phyloP scores from a whole-genome alignment of 2,113 vertebrate species.

The Beaufortia kweichowensis region DNA sequence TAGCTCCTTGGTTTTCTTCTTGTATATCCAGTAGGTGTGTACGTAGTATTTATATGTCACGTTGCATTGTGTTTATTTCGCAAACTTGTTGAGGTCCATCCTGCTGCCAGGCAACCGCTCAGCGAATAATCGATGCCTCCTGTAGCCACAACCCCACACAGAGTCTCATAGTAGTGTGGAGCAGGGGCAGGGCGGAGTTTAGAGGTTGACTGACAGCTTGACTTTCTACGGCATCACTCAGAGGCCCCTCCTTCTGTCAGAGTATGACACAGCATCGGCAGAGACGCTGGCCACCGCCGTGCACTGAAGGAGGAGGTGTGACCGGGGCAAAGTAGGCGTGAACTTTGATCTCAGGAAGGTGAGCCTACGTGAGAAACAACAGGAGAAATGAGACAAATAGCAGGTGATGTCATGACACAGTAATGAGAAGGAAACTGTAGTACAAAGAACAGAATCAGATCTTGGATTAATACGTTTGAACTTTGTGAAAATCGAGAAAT shows the following conservation, averaged over 20 bases:
- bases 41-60: slow-evolving; percentile 41
- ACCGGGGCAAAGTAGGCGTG: slow-evolving; percentile 99
- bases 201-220: slow-evolving; percentile 54
- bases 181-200: slow-evolving; percentile 44
- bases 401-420: neutral
- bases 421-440: no score
- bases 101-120: slow-evolving; percentile 45
- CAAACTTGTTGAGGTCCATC: slow-evolving; percentile 36
- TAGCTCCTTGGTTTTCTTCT: slow-evolving; percentile 40
- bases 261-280: slow-evolving; percentile 98
- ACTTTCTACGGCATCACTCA: slow-evolving; percentile 33
- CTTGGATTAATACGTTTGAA: no score
- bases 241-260: slow-evolving; percentile 74
- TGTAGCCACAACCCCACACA: slow-evolving; percentile 35
- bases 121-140: slow-evolving; percentile 20
- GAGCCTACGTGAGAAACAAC: slow-evolving; percentile 79
- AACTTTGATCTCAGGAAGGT: slow-evolving; percentile 98
- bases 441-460: no score
- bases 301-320: slow-evolving; percentile 94
- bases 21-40: slow-evolving; percentile 35
- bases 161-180: slow-evolving; percentile 37
- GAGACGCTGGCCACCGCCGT: slow-evolving; percentile 95
- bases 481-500: no score
- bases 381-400: slow-evolving; percentile 4
- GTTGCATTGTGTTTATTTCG: slow-evolving; percentile 45